These are phyloP conservation scores for Masnerella sp. DNA, from an alignment of 2,888 invertebrate genomes.

Conservation along the genomic window DNA sequence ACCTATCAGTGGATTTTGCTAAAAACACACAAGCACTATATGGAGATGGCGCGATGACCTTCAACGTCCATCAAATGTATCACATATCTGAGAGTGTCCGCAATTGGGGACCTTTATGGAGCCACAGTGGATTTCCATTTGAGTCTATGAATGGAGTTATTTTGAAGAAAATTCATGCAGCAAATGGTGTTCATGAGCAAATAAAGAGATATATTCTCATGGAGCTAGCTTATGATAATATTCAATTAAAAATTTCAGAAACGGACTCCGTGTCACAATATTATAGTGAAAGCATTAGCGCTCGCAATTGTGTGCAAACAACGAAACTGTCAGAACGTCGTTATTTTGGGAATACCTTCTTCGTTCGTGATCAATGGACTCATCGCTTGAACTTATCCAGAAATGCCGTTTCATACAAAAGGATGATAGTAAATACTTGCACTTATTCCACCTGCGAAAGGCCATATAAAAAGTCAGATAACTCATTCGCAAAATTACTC, in stretches of 20 bases:
- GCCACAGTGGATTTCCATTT: too few relatives aligned
- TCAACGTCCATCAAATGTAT: slow-evolving; percentile 9
- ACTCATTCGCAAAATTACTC: slow-evolving; percentile 1
- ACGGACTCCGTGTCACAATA: neutral
- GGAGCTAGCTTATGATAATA: slow-evolving; percentile 3
- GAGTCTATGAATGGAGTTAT: slow-evolving; percentile 4
- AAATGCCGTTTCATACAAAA: neutral
- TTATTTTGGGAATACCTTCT: neutral
- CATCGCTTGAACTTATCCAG: neutral
- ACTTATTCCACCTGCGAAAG: slow-evolving; percentile 3
- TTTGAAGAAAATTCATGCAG: too few relatives aligned
- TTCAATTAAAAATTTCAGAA: neutral
- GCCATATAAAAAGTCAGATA: slow-evolving; percentile 1
- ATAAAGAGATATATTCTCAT: slow-evolving; percentile 6
- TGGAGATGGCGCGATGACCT: slow-evolving; percentile 3
- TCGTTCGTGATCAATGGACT: neutral
- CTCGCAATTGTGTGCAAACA: neutral
- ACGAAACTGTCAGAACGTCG: neutral
- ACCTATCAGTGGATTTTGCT: neutral
- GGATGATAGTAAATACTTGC: neutral
- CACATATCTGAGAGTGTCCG: neutral
- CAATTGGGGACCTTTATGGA: slow-evolving; percentile 3
- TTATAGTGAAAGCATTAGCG: slow-evolving; percentile 5
- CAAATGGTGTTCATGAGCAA: too few relatives aligned
- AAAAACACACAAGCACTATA: slow-evolving; percentile 8